Percentiles rank a stretch among this genome's conserved stretches.
Evolutionary conservation across 1,140 invertebrate species (phyloP).

Genomic region (Pemphigus obesinymphae): DNA sequence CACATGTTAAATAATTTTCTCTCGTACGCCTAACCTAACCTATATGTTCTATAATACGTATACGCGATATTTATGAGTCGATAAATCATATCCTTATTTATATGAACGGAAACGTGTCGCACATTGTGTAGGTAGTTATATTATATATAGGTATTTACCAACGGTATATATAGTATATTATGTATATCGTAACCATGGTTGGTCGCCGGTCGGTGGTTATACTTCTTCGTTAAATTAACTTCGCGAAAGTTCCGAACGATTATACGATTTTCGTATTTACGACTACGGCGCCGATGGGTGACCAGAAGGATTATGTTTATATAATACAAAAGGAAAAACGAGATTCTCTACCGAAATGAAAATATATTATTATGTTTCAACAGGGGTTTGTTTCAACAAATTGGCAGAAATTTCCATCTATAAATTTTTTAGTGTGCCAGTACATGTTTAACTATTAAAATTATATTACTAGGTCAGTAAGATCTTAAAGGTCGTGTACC

Average conservation of each 20-base stretch:
- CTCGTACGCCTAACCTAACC: not conserved
- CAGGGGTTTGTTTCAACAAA: no score
- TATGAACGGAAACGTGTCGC: not conserved
- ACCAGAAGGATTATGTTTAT: no score
- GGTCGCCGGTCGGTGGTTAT: not conserved
- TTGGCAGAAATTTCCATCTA: no score
- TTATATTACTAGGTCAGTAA: no score
- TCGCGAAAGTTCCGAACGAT: not conserved
- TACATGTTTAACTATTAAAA: no score
- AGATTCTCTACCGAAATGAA: no score
- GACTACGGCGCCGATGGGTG: not conserved
- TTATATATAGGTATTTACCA: no score
- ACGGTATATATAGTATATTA: no score
- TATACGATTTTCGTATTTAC: not conserved
- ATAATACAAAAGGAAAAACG: no score
- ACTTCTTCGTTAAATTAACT: not conserved
- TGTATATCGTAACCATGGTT: not conserved
- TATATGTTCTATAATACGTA: not conserved
- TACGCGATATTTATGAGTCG: slow-evolving; percentile 1
- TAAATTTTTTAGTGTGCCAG: no score
- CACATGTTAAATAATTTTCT: not conserved
- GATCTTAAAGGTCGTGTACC: no score
- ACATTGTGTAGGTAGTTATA: not conserved
- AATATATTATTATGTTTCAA: no score
- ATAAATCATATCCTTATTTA: not conserved